Base-by-base conservation (phyloP, 2,888 invertebrate species). In the Meiosimyza decipiens region DNA sequence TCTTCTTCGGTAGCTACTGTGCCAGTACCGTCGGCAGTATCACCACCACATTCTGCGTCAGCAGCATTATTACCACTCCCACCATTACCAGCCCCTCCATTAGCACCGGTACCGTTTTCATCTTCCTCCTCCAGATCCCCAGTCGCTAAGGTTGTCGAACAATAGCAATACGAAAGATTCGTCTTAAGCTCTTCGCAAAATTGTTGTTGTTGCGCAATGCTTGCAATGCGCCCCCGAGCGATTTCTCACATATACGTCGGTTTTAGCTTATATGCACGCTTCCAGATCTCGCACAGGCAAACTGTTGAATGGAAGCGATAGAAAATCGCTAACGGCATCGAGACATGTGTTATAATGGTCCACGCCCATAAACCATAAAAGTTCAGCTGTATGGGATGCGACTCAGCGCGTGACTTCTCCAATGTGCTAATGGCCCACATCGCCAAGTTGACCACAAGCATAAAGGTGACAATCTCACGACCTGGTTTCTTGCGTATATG, bases 251-350 rank as follows among this genome's bases (percentile, higher is more conserved):
- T 94, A 83, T 93, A 94, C 82, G 94, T 92, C 2, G 94, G 94
- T 83, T 95, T 95, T 84, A 95, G 93, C 88, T 97, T 97, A 87
- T 97, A 98, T 9, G 97, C 96, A 79, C 94, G 90, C 87, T 97
- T 97, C 98, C 97, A 98, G 81, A 98, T 96, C 88, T 97, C 97
- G 86, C 97, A 97, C 73, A 98, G 89, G 84, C 97, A 97, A 2
- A 98, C 97, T 0, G 97, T 96, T 59, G 96, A 96, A 85, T 97
- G 97, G 87, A 97, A 97, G 74, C 97, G 90, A 88, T 96, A 97
- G 88, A 97, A 97, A 75, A 97, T 97, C 1, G 96, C 96, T 80
- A 93, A 81, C 0, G 97, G 97, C 93, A 96, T 96, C 1, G 95
- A 95, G 2, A 97, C 95, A 83, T 97, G 96, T 0, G 95, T 96